Evolutionary conservation across 2,797 vertebrate species (phyloP), one percentile per base, ranked within the genome.

Genomic region (Argya squamiceps): DNA sequence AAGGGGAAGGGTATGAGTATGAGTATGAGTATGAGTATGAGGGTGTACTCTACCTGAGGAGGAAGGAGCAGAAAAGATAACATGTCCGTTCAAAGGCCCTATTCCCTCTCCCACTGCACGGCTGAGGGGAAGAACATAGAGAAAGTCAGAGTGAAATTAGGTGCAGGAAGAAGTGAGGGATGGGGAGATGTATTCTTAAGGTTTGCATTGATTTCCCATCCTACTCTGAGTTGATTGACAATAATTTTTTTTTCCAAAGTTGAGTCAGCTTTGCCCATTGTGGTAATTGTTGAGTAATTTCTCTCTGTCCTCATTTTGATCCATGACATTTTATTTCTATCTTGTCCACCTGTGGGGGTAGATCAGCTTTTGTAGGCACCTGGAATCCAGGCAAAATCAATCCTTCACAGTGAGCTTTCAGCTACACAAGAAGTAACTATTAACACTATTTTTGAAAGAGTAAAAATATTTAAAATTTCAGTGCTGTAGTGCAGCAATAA

Each of bases 81-180:
- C 0, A 18, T 21, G 15, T 34, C 29, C 37, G 34, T 44, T 34
- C 55, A 47, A 19, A 4, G 46, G 15, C 2, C 8, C 20, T 10
- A 6, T 18, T 63, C 7, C 10, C 11, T 19, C 30, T 44, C 37
- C 14, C 6, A 6, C 23, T 63, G 4, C 23, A 24, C 3, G 11
- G 9, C 12, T 77, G 44, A 14, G 1, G 1, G 5, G 6, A 5
- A 21, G 6, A 34, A 64, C 4, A 3, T 23, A 27, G 30, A 41
- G 27, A 24, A 62, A 62, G n/a, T 29, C 34, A 34, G n/a, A 34
- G n/a, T 14, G 15, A 52, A 52, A 24, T 26, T 18, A 29, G 21
- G 7, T 15, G 12, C 10, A 27, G 37, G 12, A 58, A 39, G 37
- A 58, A 53, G 3, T 4, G 10, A 50, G 8, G 9, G 9, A 12